Percentiles rank a stretch among this genome's conserved stretches.
phyloP scores from a whole-genome alignment of 2,888 invertebrate species.

The Aporophyla nigra region DNA sequence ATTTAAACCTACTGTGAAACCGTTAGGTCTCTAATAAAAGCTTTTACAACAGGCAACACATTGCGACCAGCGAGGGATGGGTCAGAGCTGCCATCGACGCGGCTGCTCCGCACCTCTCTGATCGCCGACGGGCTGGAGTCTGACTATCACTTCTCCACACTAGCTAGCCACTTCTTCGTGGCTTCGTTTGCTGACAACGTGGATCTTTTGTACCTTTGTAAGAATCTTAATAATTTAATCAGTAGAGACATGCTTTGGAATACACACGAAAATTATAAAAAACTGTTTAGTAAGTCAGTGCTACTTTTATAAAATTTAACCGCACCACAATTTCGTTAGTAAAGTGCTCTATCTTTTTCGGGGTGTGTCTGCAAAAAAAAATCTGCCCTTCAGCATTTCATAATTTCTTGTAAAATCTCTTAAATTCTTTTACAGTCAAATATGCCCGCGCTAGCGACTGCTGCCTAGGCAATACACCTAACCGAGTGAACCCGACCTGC shows the following conservation, averaged over 20 bases:
- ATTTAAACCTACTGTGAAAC: not conserved
- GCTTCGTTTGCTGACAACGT: slow-evolving; percentile 64
- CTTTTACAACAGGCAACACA: slow-evolving; percentile 58
- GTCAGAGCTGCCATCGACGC: slow-evolving; percentile 71
- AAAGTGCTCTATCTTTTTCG: not conserved
- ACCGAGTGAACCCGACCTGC: slow-evolving; percentile 67
- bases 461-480: slow-evolving; percentile 70
- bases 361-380: not conserved
- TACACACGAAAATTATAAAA: not conserved
- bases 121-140: slow-evolving; percentile 69
- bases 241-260: not conserved
- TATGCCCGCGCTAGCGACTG: slow-evolving; percentile 67
- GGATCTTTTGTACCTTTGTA: slow-evolving; percentile 69
- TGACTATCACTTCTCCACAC: slow-evolving; percentile 67
- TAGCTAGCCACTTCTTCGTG: slow-evolving; percentile 67
- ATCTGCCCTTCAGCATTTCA: not conserved
- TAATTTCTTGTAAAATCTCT: not conserved
- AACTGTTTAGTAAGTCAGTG: not conserved
- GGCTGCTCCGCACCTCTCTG: slow-evolving; percentile 70
- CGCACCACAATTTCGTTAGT: not conserved
- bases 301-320: not conserved
- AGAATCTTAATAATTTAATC: slow-evolving; percentile 24
- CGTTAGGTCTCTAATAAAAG: not conserved
- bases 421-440: slow-evolving; percentile 53
- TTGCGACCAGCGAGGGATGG: slow-evolving; percentile 71